Percentiles rank a stretch among this genome's conserved stretches.
phyloP scores from a whole-genome alignment of 1,140 invertebrate genomes.

The Diachasma alloeum region DNA sequence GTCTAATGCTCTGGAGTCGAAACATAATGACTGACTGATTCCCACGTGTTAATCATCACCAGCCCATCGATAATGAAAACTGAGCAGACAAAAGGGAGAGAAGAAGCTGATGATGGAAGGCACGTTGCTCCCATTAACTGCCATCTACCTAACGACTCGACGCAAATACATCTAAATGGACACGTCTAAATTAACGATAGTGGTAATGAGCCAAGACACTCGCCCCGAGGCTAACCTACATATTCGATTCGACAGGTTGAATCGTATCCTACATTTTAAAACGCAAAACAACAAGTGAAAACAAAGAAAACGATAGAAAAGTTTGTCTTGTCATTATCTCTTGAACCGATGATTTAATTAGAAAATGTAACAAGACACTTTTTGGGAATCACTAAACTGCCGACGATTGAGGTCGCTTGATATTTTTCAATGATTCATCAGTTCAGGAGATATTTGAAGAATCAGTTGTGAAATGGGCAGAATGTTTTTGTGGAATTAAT shows the following conservation, averaged over 20 bases:
- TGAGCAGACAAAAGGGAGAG: slow-evolving; percentile 15
- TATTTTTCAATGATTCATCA: too few relatives aligned
- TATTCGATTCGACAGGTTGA: slow-evolving; percentile 15
- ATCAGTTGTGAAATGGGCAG: too few relatives aligned
- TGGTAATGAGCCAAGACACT: slow-evolving; percentile 48
- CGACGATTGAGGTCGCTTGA: too few relatives aligned
- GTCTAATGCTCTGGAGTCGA: background rate
- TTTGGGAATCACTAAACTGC: too few relatives aligned
- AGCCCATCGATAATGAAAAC: background rate
- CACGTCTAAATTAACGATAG: slow-evolving; percentile 51
- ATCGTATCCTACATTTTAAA: background rate
- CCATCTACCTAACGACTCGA: slow-evolving; percentile 40
- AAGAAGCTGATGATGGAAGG: slow-evolving; percentile 19
- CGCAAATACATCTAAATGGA: slow-evolving; percentile 47
- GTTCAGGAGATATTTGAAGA: too few relatives aligned
- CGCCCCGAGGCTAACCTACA: slow-evolving; percentile 29
- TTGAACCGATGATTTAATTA: too few relatives aligned
- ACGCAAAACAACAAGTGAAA: too few relatives aligned
- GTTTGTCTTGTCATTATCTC: too few relatives aligned
- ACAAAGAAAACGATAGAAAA: too few relatives aligned
- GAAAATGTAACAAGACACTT: too few relatives aligned
- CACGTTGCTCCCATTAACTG: slow-evolving; percentile 29
- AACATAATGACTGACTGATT: background rate
- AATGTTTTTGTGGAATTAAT: too few relatives aligned
- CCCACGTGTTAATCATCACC: background rate